Base-by-base conservation (phyloP, 2,113 vertebrate species). In the Colaptes auratus region DNA sequence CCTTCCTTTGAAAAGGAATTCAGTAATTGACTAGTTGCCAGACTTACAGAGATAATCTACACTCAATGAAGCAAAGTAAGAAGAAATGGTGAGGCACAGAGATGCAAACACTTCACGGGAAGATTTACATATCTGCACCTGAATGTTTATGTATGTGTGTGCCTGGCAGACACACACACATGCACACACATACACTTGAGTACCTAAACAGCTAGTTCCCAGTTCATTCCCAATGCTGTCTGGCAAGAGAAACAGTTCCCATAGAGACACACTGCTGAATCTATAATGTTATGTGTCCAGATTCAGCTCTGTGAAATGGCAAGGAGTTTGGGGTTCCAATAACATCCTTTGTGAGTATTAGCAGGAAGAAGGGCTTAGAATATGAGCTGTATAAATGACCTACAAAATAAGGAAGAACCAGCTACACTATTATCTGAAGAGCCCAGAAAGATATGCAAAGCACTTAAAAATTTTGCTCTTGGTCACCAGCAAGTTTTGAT, bases 171-270 rank as follows among this genome's bases (percentile, higher is more conserved):
- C 39, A 64, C 27, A 73, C 6, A 19, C 14, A 67, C 65, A 85
- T 25, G 15, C 48, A 63, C 64, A 84, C 30, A 17, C n/a, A 25
- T 2, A 3, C 44, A 42, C 15, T 31, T 21, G 30, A 2, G 4
- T 58, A 86, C 30, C 53, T 42, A 2, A 92, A 60, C 39, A 70
- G 78, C 33, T 78, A 69, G 69, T 17, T 83, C 72, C 60, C 69
- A 88, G 90, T 44, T 85, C 77, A 78, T 86, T 85, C 80, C 42
- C 42, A 85, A 7, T 4, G 0, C 36, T 77, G 72, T 24, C 77
- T 79, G 73, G 39, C 69, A 65, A 78, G 65, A 82, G 88, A 52
- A 96, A 83, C 70, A 91, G 82, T 94, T 92, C 91, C 96, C 89
- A 90, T 35, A 90, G 53, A 72, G 88, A 95, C 46, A 91, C 63